phyloP scores from a whole-genome alignment of 2,888 invertebrate genomes.

The Chrysotoxum bicinctum region DNA sequence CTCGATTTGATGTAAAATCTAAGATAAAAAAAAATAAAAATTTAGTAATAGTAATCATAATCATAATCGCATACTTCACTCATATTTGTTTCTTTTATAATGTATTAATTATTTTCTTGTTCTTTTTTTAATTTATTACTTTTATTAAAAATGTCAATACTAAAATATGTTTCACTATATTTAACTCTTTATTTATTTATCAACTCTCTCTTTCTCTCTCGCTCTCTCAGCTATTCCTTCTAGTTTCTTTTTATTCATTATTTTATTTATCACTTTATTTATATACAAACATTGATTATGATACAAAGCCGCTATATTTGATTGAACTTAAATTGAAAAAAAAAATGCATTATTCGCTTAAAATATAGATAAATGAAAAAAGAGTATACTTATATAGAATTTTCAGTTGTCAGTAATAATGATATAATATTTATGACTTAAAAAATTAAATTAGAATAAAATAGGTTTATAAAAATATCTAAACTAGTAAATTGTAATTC shows the following conservation, averaged over 20 bases:
- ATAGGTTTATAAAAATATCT: constrained; percentile 24
- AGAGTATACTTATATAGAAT: neutral
- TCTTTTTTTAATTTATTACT: constrained; percentile 28
- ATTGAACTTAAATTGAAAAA: constrained; percentile 8
- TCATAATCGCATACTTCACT: constrained; percentile 26
- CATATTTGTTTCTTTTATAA: constrained; percentile 25
- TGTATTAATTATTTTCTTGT: constrained; percentile 8
- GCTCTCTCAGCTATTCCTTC: constrained; percentile 24
- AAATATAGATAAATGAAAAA: constrained; percentile 10
- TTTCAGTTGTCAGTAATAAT: neutral
- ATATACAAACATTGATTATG: constrained; percentile 69
- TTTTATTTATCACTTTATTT: constrained; percentile 57
- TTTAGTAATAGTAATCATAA: neutral
- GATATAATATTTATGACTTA: neutral
- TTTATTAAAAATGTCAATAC: constrained; percentile 68
- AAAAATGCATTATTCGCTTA: constrained; percentile 50
- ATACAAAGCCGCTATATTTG: constrained; percentile 64
- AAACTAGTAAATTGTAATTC: neutral
- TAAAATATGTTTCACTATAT: constrained; percentile 59
- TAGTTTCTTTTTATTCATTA: constrained; percentile 22
- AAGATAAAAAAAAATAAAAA: neutral
- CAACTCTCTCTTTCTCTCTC: constrained; percentile 29
- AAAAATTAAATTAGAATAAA: constrained; percentile 40
- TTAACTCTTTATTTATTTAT: constrained; percentile 24
- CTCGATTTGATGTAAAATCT: neutral